These are phyloP conservation scores for Lasioglossum calceatum DNA, from an alignment of 2,888 invertebrate genomes.

Conservation along the genomic window DNA sequence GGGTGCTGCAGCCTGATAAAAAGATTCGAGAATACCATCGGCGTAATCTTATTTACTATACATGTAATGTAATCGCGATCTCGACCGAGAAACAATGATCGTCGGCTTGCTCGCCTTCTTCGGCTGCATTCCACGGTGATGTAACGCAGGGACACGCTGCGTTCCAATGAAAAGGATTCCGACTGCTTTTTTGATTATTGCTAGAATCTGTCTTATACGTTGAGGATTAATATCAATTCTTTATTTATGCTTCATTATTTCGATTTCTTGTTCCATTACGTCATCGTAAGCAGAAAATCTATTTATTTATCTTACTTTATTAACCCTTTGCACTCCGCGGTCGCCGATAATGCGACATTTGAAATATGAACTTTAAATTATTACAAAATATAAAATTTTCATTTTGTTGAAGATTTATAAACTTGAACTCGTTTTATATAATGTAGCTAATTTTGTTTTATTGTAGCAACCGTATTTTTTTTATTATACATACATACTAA, in stretches of 20 bases:
- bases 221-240: not conserved
- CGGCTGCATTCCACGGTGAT: not conserved
- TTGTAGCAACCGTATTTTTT: too few relatives aligned
- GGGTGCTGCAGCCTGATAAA: conserved; percentile 17
- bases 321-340: too few relatives aligned
- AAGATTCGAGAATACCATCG: conserved; percentile 24
- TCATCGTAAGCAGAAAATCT: not conserved
- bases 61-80: conserved; percentile 33
- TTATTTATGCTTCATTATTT: not conserved
- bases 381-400: too few relatives aligned
- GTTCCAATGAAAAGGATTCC: not conserved
- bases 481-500: too few relatives aligned
- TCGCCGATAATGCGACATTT: too few relatives aligned
- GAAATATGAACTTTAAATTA: too few relatives aligned
- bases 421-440: too few relatives aligned
- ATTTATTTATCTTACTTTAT: not conserved
- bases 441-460: too few relatives aligned
- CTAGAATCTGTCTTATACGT: not conserved
- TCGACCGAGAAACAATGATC: conserved; percentile 8
- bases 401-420: too few relatives aligned
- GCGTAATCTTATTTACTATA: conserved; percentile 29
- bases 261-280: not conserved
- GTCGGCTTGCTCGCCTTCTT: not conserved
- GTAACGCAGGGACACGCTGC: not conserved
- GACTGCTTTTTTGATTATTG: not conserved